Conservation (phyloP, 2,797 vertebrate genomes). For the Ciconia nigra region DNA sequence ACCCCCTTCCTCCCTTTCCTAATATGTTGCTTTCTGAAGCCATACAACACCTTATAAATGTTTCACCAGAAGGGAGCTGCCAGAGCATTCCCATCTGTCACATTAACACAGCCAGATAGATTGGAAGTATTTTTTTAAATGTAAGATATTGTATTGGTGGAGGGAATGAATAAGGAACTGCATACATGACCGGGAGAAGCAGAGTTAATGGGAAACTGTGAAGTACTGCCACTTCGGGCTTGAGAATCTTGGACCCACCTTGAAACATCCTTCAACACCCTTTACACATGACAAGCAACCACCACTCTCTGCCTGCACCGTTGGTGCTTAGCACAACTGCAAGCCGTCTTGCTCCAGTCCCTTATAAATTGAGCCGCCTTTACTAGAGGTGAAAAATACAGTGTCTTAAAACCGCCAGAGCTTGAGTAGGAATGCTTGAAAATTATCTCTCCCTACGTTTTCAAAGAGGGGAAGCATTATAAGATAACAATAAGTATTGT, state of each 20-base stretch:
- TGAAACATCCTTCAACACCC: not conserved
- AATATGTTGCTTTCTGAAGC: conserved; percentile 37
- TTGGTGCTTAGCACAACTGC: not conserved
- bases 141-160: not conserved
- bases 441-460: not conserved
- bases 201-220: not conserved
- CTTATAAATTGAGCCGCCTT: not conserved
- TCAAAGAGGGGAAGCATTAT: not conserved
- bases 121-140: conserved; percentile 13
- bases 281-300: not conserved
- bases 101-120: not conserved
- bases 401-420: not conserved
- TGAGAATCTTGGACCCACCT: not conserved
- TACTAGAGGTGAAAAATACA: not conserved
- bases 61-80: conserved; percentile 42
- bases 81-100: conserved; percentile 37
- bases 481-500: not conserved
- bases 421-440: not conserved
- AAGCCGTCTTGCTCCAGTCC: not conserved
- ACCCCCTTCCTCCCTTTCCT: not conserved
- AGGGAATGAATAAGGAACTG: not conserved
- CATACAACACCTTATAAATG: conserved; percentile 48
- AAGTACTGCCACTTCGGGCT: not conserved
- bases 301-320: not conserved
- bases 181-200: not conserved